A percentile compares a stretch with the other conserved stretches of the same genome.
These are phyloP conservation scores for Strigamia maritima DNA, from an alignment of 2,888 invertebrate species.

Conservation along the genomic window DNA sequence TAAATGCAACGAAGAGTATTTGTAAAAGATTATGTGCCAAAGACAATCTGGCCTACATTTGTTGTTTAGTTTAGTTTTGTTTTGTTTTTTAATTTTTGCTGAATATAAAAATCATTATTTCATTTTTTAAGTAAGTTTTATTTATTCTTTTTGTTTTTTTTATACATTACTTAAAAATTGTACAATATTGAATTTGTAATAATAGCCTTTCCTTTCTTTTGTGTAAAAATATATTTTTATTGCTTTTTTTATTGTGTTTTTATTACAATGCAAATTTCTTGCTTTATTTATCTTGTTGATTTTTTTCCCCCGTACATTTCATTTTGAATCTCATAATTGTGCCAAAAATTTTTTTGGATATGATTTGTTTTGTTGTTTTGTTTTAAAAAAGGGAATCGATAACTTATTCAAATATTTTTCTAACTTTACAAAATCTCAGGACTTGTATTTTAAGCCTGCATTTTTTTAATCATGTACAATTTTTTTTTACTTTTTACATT, in stretches of 20 bases:
- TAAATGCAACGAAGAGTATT: conserved; percentile 1
- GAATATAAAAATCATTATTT: neutral
- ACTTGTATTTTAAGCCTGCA: neutral
- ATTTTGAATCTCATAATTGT: neutral
- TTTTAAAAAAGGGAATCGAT: neutral
- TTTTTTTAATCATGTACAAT: neutral
- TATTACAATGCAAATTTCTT: neutral
- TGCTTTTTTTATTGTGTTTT: neutral
- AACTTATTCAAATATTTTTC: neutral
- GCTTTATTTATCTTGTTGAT: neutral
- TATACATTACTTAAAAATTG: neutral
- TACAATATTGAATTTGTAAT: neutral
- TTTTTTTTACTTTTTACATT: neutral
- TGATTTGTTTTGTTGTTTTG: neutral
- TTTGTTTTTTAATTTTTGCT: neutral
- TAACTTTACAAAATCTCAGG: neutral
- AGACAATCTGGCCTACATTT: neutral
- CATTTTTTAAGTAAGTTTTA: neutral
- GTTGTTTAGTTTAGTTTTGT: neutral
- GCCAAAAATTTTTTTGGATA: neutral
- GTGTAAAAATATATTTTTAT: neutral
- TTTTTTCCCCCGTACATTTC: neutral
- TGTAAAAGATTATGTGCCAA: neutral
- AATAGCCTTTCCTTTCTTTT: neutral
- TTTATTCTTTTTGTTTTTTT: neutral